Conservation (phyloP, 2,888 invertebrate genomes). For the Catocala nupta region DNA sequence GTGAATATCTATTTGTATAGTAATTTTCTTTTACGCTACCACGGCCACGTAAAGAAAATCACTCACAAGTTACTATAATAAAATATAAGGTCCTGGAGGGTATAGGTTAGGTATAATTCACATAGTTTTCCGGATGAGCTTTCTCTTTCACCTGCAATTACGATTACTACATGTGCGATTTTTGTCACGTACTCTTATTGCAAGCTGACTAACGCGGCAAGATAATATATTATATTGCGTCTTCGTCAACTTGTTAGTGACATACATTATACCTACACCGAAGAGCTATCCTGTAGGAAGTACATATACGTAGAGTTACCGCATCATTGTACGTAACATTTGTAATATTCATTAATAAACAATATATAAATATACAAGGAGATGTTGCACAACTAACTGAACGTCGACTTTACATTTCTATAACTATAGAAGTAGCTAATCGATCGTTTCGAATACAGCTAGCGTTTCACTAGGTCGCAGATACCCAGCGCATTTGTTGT, state of each 20-base stretch:
- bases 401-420: constrained; percentile 38
- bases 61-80: no score
- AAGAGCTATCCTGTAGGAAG: constrained; percentile 1
- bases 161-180: no score
- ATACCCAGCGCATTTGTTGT: constrained; percentile 60
- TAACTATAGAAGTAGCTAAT: constrained; percentile 56
- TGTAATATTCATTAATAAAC: constrained; percentile 35
- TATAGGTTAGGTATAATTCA: no score
- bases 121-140: no score
- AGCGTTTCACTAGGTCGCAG: constrained; percentile 65
- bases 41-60: no score
- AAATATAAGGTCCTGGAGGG: no score
- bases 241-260: neutral
- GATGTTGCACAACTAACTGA: constrained; percentile 61
- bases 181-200: no score
- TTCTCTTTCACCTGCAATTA: no score
- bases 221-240: no score
- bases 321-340: constrained; percentile 37
- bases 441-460: constrained; percentile 64
- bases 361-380: constrained; percentile 51
- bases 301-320: constrained; percentile 9
- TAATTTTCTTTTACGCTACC: no score
- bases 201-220: no score
- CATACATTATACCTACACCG: neutral
- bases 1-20: no score